Base-by-base conservation (phyloP, 2,888 invertebrate species). In the Heteromyza rotundicornis region DNA sequence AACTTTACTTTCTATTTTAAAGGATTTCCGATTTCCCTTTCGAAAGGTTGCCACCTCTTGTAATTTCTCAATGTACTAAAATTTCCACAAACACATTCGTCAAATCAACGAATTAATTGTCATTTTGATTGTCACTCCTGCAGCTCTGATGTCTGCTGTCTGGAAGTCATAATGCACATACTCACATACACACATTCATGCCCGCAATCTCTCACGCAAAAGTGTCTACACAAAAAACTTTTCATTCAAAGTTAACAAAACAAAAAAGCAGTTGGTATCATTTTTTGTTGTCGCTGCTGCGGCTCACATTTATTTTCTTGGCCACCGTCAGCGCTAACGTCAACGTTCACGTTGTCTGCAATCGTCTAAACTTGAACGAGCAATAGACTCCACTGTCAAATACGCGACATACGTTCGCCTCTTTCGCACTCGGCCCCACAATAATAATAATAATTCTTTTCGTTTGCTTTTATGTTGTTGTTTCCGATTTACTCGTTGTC, bases 341-440 rank as follows among this genome's bases (percentile, higher is more conserved):
- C 62, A 62, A 64, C 66, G 65, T 64, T 57, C 36, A 57, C 65
- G 66, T 53, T 54, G 64, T 64, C 64, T 64, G 62, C 59, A 52
- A n/a, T n/a, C 32, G 32, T 32, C 32, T 65, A 52, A 58, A 60
- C 65, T 72, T 67, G 64, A 63, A 65, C 65, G 64, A 60, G 58
- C 65, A 72, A 66, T 76, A 72, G 76, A n/a, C n/a, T n/a, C n/a
- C n/a, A n/a, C 66, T 60, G 53, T 57, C 65, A 44, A 17, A 16
- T 23, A 50, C 24, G 27, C 63, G n/a, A 35, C 40, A 35, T 35
- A 50, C 59, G 52, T 57, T 53, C 55, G 58, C 54, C 62, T 69
- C 64, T 63, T 64, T 60, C 57, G 56, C 60, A 50, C 60, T 44
- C 24, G 35, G 36, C 55, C 14, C 5, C 7, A 2, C 5, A 23